phyloP scores from a whole-genome alignment of 2,888 invertebrate species.

The Latheticus oryzae region DNA sequence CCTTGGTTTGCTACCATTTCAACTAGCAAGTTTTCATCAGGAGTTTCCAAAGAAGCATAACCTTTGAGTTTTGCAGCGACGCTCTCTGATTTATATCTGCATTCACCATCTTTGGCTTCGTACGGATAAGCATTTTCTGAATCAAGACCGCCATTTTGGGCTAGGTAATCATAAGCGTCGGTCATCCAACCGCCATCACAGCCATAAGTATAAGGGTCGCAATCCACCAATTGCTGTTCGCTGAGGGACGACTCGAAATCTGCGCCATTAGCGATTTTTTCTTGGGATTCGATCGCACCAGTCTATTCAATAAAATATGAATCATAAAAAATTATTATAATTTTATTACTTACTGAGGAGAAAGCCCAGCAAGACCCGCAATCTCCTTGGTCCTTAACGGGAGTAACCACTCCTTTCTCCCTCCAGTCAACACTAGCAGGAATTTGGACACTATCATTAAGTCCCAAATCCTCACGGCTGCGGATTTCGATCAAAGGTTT shows the following conservation, averaged over 20 bases:
- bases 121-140: conserved; percentile 67
- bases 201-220: conserved; percentile 2
- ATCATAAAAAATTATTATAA: neutral
- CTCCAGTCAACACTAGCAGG: conserved; percentile 31
- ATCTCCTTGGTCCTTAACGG: conserved; percentile 32
- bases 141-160: conserved; percentile 21
- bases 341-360: conserved; percentile 15
- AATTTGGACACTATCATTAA: conserved; percentile 2
- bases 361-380: conserved; percentile 37
- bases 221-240: conserved; percentile 30
- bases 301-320: conserved; percentile 12
- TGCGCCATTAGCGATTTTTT: conserved; percentile 10
- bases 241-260: conserved; percentile 20
- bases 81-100: conserved; percentile 29
- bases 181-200: conserved; percentile 31
- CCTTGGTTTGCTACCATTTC: conserved; percentile 87
- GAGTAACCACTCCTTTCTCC: conserved; percentile 16
- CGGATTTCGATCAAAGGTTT: conserved; percentile 10
- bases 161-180: conserved; percentile 15
- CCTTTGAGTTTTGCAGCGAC: conserved; percentile 66
- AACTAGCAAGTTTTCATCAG: conserved; percentile 76
- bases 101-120: conserved; percentile 47
- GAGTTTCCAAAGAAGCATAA: conserved; percentile 76
- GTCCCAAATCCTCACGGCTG: neutral
- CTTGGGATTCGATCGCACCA: conserved; percentile 24